phyloP scores from a whole-genome alignment of 2,113 vertebrate genomes.

The Corydoras maculifer region DNA sequence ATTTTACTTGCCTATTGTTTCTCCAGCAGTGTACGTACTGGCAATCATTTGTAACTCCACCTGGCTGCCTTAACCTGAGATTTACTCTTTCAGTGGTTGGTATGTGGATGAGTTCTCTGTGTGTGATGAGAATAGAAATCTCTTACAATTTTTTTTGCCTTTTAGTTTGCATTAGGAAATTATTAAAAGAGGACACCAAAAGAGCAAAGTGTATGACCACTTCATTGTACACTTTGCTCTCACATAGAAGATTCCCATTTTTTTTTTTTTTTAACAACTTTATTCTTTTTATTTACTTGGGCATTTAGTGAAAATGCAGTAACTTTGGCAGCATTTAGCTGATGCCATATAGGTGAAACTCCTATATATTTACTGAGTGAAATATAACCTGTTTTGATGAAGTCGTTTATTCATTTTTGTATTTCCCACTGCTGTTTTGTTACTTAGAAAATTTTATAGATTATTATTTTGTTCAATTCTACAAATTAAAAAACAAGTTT shows the following conservation, averaged over 20 bases:
- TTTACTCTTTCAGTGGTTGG: conserved; percentile 26
- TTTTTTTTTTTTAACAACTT: not conserved
- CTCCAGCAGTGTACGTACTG: conserved; percentile 15
- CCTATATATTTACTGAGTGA: too few relatives aligned
- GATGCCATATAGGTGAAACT: too few relatives aligned
- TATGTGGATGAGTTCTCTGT: conserved; percentile 12
- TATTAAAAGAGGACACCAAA: conserved; percentile 27
- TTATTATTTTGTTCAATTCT: too few relatives aligned
- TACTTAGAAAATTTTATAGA: too few relatives aligned
- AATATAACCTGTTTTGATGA: too few relatives aligned
- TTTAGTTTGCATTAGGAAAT: conserved; percentile 29
- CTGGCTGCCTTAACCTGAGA: conserved; percentile 37
- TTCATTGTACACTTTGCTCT: not conserved
- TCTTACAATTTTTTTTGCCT: conserved; percentile 8
- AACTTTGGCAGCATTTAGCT: not conserved
- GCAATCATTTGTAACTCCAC: conserved; percentile 41
- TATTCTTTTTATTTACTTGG: not conserved
- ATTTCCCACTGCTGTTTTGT: too few relatives aligned
- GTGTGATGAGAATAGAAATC: conserved; percentile 24
- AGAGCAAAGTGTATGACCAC: conserved; percentile 11
- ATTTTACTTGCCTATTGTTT: conserved; percentile 38
- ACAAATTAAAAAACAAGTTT: too few relatives aligned
- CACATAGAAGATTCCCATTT: not conserved
- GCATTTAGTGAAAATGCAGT: not conserved
- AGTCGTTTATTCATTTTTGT: too few relatives aligned